phyloP scores from a whole-genome alignment of 2,797 vertebrate species.

The Urophycis tenuis region DNA sequence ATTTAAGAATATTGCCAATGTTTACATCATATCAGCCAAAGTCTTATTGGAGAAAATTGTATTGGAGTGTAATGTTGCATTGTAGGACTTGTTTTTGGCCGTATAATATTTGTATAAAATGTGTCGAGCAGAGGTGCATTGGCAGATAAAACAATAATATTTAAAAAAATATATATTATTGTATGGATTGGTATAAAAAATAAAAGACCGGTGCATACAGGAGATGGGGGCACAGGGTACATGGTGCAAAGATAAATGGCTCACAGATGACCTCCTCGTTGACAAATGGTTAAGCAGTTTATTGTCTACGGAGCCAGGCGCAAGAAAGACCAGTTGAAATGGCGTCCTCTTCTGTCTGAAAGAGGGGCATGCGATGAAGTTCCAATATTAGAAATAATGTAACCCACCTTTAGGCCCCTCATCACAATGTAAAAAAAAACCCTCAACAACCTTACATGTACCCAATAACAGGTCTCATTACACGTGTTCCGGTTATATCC shows the following conservation, averaged over 20 bases:
- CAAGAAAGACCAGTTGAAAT: slow-evolving; percentile 11
- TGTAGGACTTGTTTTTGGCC: neutral
- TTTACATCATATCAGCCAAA: too few species aligned
- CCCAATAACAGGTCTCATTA: neutral
- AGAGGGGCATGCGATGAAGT: neutral
- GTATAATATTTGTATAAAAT: neutral
- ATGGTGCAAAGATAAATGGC: neutral
- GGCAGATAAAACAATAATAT: neutral
- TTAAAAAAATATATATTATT: neutral
- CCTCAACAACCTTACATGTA: neutral
- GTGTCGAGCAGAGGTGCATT: neutral
- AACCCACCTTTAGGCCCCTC: neutral
- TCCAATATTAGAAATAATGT: neutral
- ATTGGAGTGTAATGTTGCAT: too few species aligned
- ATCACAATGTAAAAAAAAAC: neutral
- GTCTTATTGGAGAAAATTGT: too few species aligned
- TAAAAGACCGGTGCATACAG: neutral
- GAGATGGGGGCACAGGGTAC: neutral
- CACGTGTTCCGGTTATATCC: too few species aligned
- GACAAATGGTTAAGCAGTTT: neutral
- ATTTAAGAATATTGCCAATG: too few species aligned
- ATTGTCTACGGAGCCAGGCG: neutral
- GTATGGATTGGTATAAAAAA: neutral
- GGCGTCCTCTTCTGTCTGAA: slow-evolving; percentile 47
- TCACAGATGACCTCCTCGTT: neutral